These are phyloP conservation scores for Leptopilina boulardi DNA, from an alignment of 1,140 invertebrate species.

Conservation along the genomic window DNA sequence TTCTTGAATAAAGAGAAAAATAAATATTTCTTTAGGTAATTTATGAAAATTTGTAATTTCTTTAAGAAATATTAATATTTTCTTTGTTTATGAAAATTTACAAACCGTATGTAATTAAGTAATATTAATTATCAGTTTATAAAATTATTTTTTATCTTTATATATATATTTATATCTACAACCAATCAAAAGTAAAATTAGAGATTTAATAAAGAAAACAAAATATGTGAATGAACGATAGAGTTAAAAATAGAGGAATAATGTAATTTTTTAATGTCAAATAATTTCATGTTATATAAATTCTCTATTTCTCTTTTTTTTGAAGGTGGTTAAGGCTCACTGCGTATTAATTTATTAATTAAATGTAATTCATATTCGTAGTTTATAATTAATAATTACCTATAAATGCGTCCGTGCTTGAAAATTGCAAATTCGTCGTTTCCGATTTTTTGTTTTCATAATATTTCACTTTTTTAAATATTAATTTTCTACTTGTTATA, in stretches of 20 bases:
- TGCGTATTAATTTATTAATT: slow-evolving; percentile 64
- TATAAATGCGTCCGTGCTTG: slow-evolving; percentile 55
- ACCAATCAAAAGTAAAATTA: too few relatives aligned
- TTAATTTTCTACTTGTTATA: background rate
- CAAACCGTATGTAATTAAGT: too few relatives aligned
- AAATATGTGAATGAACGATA: background rate
- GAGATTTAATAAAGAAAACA: too few relatives aligned
- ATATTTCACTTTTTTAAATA: slow-evolving; percentile 42
- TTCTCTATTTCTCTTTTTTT: background rate
- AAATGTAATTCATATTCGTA: slow-evolving; percentile 54
- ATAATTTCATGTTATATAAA: background rate
- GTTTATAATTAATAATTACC: slow-evolving; percentile 49
- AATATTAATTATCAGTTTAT: too few relatives aligned
- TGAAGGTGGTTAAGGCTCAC: slow-evolving; percentile 25
- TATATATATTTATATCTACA: too few relatives aligned
- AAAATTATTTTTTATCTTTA: too few relatives aligned
- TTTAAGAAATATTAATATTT: too few relatives aligned
- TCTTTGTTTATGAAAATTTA: too few relatives aligned
- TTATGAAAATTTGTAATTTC: too few relatives aligned
- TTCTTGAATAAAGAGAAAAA: too few relatives aligned
- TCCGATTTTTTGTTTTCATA: slow-evolving; percentile 31
- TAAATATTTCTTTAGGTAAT: too few relatives aligned
- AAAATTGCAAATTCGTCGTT: slow-evolving; percentile 39
- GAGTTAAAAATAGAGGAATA: background rate
- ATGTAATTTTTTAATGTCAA: background rate